Conservation (phyloP, 2,797 vertebrate genomes). For the Phylloscopus collybita region DNA sequence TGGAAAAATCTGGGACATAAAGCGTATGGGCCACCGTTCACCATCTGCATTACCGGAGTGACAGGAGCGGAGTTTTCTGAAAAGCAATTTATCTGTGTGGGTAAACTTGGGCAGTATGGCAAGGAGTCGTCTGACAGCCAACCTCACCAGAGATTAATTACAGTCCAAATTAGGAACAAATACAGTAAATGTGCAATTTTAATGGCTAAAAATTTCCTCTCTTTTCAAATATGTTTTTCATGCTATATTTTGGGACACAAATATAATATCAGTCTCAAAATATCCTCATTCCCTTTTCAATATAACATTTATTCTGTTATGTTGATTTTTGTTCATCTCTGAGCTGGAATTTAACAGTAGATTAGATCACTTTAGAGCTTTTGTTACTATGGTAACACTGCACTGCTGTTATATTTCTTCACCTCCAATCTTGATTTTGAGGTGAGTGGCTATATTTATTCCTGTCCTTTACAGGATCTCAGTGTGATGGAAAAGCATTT, state of each 20-base stretch:
- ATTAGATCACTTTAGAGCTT: slow-evolving; percentile 76
- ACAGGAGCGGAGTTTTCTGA: not conserved
- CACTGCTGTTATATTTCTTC: slow-evolving; percentile 58
- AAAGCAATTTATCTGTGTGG: not conserved
- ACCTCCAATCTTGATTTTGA: slow-evolving; percentile 70
- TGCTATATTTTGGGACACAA: not conserved
- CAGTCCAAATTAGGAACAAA: slow-evolving; percentile 11
- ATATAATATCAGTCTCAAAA: slow-evolving; percentile 44
- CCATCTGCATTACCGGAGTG: not conserved
- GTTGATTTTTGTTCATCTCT: slow-evolving; percentile 72
- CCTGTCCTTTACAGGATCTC: slow-evolving; percentile 57
- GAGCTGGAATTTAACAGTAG: slow-evolving; percentile 72
- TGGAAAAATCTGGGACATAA: not conserved
- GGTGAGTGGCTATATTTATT: slow-evolving; percentile 71
- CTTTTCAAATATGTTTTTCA: not conserved
- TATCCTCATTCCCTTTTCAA: slow-evolving; percentile 26
- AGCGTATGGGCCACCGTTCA: not conserved
- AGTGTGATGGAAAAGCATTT: slow-evolving; percentile 39
- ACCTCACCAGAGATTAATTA: slow-evolving; percentile 17
- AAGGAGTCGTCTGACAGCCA: not conserved
- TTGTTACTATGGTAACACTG: slow-evolving; percentile 76
- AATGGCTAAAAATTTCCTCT: not conserved
- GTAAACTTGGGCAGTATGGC: not conserved
- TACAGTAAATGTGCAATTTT: not conserved
- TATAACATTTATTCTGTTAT: slow-evolving; percentile 65